Evolutionary conservation across 1,140 invertebrate species (phyloP).

Genomic region (Tachypleus tridentatus): DNA sequence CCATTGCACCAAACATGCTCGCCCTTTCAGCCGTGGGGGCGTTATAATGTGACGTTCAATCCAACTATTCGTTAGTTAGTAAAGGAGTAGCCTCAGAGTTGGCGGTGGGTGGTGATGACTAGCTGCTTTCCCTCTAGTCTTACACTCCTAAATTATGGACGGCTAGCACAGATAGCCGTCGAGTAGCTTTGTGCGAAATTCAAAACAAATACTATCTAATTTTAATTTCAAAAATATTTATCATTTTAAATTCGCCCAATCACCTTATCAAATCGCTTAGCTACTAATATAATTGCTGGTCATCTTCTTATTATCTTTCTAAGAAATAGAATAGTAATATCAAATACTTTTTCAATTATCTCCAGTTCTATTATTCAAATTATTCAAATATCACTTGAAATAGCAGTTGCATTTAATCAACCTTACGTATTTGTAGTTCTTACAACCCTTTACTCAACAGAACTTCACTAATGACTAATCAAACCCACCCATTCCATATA

Average conservation of each 20-base stretch:
- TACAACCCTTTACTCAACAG: conserved; percentile 6
- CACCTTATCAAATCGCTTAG: conserved; percentile 48
- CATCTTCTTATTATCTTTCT: conserved; percentile 45
- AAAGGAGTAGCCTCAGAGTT: too few relatives aligned
- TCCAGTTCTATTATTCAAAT: conserved; percentile 38
- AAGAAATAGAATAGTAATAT: conserved; percentile 34
- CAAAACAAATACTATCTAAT: too few relatives aligned
- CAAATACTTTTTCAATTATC: conserved; percentile 27
- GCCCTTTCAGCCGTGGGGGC: too few relatives aligned
- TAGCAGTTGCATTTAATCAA: conserved; percentile 42
- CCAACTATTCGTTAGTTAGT: too few relatives aligned
- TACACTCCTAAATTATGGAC: too few relatives aligned
- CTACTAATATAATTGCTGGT: conserved; percentile 54
- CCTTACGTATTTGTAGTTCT: conserved; percentile 39
- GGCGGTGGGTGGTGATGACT: too few relatives aligned
- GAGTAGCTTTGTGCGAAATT: too few relatives aligned
- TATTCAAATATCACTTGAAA: conserved; percentile 39
- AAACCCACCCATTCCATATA: conserved; percentile 15
- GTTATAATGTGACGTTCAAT: too few relatives aligned
- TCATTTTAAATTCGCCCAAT: conserved; percentile 41
- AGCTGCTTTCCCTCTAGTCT: too few relatives aligned
- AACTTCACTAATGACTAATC: conserved; percentile 11
- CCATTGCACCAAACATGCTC: too few relatives aligned
- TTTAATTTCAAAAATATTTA: too few relatives aligned
- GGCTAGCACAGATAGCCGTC: too few relatives aligned